Evolutionary conservation across 1,140 invertebrate genomes (phyloP), one percentile per base, ranked within the genome.

Genomic region (Saccostrea cuccullata): DNA sequence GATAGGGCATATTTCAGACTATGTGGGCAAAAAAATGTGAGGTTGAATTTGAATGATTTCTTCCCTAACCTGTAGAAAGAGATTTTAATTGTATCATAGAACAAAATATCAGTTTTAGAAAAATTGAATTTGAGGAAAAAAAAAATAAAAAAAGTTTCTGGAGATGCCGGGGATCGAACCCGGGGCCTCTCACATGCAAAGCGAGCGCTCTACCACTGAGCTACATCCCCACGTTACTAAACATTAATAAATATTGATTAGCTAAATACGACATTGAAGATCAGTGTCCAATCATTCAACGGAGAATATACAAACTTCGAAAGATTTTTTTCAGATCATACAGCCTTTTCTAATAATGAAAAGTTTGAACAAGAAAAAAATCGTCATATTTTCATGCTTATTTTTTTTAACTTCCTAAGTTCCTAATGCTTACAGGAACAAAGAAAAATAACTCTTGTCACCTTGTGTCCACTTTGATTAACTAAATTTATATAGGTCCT

Each of bases 181-280:
- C 97, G 96, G 97, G 97, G 96, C 97, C 97, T 97, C 97, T 97
- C 97, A 97, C 97, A 97, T 97, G 97, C 97, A 97, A 97, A 98
- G 97, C 97, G 97, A 97, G 97, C 97, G 97, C 97, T 97, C 97
- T 97, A 97, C 97, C 97, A 96, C 96, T 97, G 96, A 96, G 96
- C 96, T 97, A 97, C 96, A 97, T 96, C 96, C 96, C 96, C 96
- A 85, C 30, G 70, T 77, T 77, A 36, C 15, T 36, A 1, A 2
- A 2, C 30, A 36, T 36, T 36, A 36, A 17, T 36, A 36, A 17
- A 36, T 20, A 36, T 15, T 36, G 0, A 23, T 67, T 5, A 23
- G 4, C 5, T 67, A 67, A 67, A 47, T 47, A 47, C 6, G 47
- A 9, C 47, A 2, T 36, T 36, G 30, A 1, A 36, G 30, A 36